phyloP scores from a whole-genome alignment of 2,113 vertebrate species.

The Chlorodrepanis virens region DNA sequence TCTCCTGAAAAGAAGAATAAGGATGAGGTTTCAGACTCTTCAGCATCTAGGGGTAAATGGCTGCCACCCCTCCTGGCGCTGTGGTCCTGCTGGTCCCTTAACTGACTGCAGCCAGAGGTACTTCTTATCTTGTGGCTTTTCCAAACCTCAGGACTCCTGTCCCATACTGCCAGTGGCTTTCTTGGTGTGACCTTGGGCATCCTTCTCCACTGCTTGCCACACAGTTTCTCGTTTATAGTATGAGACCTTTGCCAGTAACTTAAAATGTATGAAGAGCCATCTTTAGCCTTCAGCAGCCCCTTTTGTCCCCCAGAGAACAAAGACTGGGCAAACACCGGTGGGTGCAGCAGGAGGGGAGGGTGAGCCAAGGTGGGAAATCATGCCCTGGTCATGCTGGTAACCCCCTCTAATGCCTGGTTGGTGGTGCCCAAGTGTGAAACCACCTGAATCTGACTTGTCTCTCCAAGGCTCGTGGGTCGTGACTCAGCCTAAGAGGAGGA shows the following conservation, averaged over 20 bases:
- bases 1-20: neutral
- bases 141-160: neutral
- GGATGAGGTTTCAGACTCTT: neutral
- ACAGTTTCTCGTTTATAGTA: neutral
- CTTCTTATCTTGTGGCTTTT: neutral
- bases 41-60: neutral
- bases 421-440: neutral
- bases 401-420: neutral
- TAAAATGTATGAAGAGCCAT: neutral
- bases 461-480: neutral
- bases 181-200: neutral
- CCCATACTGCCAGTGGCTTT: rapidly evolving
- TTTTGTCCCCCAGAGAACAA: neutral
- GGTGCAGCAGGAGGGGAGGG: neutral
- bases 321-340: neutral
- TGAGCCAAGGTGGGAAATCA: neutral
- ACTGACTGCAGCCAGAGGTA: neutral
- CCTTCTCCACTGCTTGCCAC: neutral
- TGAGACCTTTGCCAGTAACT: neutral
- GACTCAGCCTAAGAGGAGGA: neutral
- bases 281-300: neutral
- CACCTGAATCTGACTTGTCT: neutral
- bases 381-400: neutral
- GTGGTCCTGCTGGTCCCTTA: neutral
- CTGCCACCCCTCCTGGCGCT: neutral